A percentile compares a stretch with the other conserved stretches of the same genome.
Evolutionary conservation across 2,888 invertebrate genomes (phyloP).

Genomic region (Andrena hattorfiana): DNA sequence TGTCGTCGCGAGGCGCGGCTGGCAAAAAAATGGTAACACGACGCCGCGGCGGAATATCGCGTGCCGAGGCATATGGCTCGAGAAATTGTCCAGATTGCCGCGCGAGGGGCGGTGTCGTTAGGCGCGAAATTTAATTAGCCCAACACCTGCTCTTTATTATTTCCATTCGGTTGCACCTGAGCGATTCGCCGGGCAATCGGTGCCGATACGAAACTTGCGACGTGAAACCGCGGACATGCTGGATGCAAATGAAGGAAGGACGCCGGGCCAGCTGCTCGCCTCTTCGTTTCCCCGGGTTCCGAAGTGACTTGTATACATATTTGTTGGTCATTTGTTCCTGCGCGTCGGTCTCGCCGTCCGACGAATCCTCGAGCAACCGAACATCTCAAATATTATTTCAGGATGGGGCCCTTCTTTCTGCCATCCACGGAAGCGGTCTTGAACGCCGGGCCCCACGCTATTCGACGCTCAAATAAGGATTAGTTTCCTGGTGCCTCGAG

Average conservation of each 20-base stretch:
- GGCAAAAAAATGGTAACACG: conserved; percentile 35
- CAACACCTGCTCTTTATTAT: conserved; percentile 61
- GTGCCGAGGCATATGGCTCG: conserved; percentile 51
- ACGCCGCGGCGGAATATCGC: conserved; percentile 43
- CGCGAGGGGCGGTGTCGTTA: conserved; percentile 18
- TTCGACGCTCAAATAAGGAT: conserved; percentile 48
- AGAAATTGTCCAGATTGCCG: conserved; percentile 39
- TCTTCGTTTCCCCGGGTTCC: conserved; percentile 28
- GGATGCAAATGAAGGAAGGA: conserved; percentile 57
- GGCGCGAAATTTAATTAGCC: conserved; percentile 52
- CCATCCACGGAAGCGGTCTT: not conserved
- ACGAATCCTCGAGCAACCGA: conserved; percentile 48
- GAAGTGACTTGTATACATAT: conserved; percentile 70
- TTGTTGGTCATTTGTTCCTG: conserved; percentile 76
- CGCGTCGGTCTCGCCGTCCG: conserved; percentile 23
- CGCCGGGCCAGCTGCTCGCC: conserved; percentile 51
- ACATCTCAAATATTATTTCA: conserved; percentile 77
- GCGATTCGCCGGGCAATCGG: conserved; percentile 65
- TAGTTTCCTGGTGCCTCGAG: conserved; percentile 49
- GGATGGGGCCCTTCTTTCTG: conserved; percentile 47
- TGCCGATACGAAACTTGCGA: conserved; percentile 49
- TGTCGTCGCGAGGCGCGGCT: conserved; percentile 21
- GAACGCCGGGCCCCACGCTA: not conserved
- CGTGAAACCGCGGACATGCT: conserved; percentile 46
- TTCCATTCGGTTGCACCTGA: conserved; percentile 60